A percentile compares a stretch with the other conserved stretches of the same genome.
These are phyloP conservation scores for Euwallacea similis DNA, from an alignment of 1,140 invertebrate genomes.

Conservation along the genomic window DNA sequence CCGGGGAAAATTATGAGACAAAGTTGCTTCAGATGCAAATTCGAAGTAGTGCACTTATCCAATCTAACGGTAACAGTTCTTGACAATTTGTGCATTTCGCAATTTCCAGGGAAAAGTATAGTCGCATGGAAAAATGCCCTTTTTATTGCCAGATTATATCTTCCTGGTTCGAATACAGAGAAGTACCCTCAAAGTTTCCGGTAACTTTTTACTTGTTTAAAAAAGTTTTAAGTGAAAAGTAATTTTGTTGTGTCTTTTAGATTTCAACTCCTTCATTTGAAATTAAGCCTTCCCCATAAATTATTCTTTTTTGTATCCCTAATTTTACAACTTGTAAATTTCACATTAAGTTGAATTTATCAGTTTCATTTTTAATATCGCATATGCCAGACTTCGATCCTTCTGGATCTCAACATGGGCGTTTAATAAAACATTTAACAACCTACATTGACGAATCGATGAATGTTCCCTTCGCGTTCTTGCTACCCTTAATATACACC, in stretches of 20 bases:
- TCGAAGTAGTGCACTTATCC: constrained; percentile 33
- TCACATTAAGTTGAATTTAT: too few relatives aligned
- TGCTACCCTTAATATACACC: background rate
- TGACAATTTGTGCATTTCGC: constrained; percentile 36
- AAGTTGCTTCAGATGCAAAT: constrained; percentile 36
- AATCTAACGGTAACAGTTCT: constrained; percentile 37
- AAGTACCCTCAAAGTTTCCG: constrained; percentile 21
- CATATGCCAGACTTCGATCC: too few relatives aligned
- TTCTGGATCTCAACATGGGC: background rate
- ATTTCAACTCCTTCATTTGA: constrained; percentile 24
- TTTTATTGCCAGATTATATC: constrained; percentile 36
- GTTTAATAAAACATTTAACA: constrained; percentile 1
- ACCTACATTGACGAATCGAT: background rate
- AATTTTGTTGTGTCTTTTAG: constrained; percentile 27
- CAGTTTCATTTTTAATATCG: too few relatives aligned
- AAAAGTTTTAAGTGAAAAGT: constrained; percentile 35
- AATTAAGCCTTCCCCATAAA: constrained; percentile 25
- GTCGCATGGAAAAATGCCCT: constrained; percentile 30
- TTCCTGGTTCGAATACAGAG: constrained; percentile 11
- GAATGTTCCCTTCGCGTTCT: background rate
- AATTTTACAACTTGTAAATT: too few relatives aligned
- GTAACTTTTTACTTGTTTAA: constrained; percentile 27
- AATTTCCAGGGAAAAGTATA: constrained; percentile 32
- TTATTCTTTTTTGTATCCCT: background rate
- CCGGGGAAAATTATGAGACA: constrained; percentile 33